Base-by-base conservation (phyloP, 2,113 vertebrate species). In the Crocuta crocuta region DNA sequence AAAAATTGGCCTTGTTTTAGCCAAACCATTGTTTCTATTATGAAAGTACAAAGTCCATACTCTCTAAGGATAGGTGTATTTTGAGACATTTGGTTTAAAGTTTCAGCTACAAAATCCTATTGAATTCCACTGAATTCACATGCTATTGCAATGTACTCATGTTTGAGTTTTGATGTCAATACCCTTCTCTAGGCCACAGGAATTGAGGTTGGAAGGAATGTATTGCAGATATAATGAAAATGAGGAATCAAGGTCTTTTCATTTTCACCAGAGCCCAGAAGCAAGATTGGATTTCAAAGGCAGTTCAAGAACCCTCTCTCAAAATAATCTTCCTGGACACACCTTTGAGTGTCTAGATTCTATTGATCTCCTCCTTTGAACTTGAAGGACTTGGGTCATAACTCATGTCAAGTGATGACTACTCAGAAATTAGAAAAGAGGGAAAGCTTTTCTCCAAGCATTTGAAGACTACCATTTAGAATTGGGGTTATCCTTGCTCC, bases 81-180 rank as follows among this genome's bases (percentile, higher is more conserved):
- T 91, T 68, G 82, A 97, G 55, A 95, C n/a, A 68, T 89, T 95
- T 84, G 71, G 43, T 91, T 92, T 93, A 71, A 71, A 89, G 58
- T 95, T 84, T 92, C 89, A 95, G 53, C 63, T 79, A 48, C 8
- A 76, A 80, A 90, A 82, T 81, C 28, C 66, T 91, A 7, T 73
- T 91, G 76, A 73, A 93, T 93, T 78, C 74, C 58, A 73, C 31
- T 63, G 78, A 50, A 28, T 73, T 96, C 35, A 33, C 73, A 17
- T 73, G 11, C 19, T 63, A 10, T 43, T 15, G 2, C 2, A 43
- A 7, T 21, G 21, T 78, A 35, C 58, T 70, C 19, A 2, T n/a
- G 68, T 43, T 85, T 76, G 43, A 80, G 35, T 80, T 74, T 83
- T 78, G 35, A 58, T 84, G 23, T 35, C 0, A 1, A n/a, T 82